Evolutionary conservation across 2,888 invertebrate species (phyloP), one percentile per base, ranked within the genome.

Genomic region (Caenorhabditis sp.): DNA sequence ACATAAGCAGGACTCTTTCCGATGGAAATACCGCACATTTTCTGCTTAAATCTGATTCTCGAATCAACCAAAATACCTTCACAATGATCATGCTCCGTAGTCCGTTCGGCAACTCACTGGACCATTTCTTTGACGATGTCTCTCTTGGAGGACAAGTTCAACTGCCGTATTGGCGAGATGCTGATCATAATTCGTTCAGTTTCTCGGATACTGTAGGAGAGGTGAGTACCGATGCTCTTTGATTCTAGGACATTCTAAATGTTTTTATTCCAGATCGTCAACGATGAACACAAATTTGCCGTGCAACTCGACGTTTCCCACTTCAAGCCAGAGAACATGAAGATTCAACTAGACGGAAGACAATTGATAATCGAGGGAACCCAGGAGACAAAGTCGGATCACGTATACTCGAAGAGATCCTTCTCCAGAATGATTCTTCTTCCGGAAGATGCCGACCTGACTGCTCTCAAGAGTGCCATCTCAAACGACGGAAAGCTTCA

Each of bases 291-390:
- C 5, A 69, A 58, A 50, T 69, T 60, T 26, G 32, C 69, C 0
- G 35, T 69, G 35, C 58, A 69, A 50, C 35, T 69, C n/a, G 64
- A 72, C 22, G 64, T 72, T 22, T 72, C 72, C n/a, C 62, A 65
- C n/a, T 72, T 64, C 50, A 72, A 55, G 53, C 72, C 72, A 32
- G 72, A 72, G 22, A 64, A 72, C 1, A 8, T 72, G 32, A 72
- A 72, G 18, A 58, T 72, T 32, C 4, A 65, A 37, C 37, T 74
- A 40, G 26, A 74, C 18, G 74, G 74, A 65, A 37, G 74, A 37
- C 47, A 72, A 24, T 26, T 72, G 44, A 72, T 26, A 32, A 64
- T 72, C 20, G 55, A 72, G 64, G 72, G 72, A 51, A 22, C n/a
- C 6, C 74, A 74, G 18, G 74, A 74, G 28, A 28, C 50, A n/a